phyloP scores from a whole-genome alignment of 1,140 invertebrate species.

The Bombus fervidus region DNA sequence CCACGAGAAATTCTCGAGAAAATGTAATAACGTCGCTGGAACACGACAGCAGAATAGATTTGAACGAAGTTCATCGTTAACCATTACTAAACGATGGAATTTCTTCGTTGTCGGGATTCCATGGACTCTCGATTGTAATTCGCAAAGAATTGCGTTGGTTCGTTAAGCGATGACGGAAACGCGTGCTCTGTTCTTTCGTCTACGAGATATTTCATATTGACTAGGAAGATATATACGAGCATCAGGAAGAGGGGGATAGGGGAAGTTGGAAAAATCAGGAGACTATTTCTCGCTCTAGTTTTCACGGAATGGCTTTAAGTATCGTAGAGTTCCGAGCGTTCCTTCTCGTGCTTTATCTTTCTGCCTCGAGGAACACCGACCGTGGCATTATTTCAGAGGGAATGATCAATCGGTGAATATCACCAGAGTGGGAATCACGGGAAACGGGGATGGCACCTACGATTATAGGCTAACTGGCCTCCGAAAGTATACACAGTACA shows the following conservation, averaged over 20 bases:
- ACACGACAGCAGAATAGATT: not conserved
- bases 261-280: conserved; percentile 21
- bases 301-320: conserved; percentile 29
- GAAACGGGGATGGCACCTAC: conserved; percentile 81
- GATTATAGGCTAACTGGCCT: conserved; percentile 86
- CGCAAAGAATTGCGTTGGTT: conserved; percentile 2
- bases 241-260: not conserved
- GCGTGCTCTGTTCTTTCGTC: not conserved
- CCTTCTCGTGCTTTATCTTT: conserved; percentile 55
- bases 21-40: not conserved
- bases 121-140: conserved; percentile 14
- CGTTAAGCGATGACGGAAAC: not conserved
- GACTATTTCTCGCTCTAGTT: conserved; percentile 48
- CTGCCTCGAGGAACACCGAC: conserved; percentile 32
- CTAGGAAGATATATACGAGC: not conserved
- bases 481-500: conserved; percentile 91
- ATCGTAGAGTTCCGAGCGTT: conserved; percentile 34
- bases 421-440: conserved; percentile 81
- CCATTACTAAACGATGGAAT: conserved; percentile 7
- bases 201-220: conserved; percentile 16
- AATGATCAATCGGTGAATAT: conserved; percentile 80
- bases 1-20: not conserved
- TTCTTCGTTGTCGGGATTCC: not conserved
- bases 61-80: not conserved
- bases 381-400: conserved; percentile 68